Evolutionary conservation across 2,888 invertebrate species (phyloP), one percentile per base, ranked within the genome.

Genomic region (Ditylenchus weischeri): DNA sequence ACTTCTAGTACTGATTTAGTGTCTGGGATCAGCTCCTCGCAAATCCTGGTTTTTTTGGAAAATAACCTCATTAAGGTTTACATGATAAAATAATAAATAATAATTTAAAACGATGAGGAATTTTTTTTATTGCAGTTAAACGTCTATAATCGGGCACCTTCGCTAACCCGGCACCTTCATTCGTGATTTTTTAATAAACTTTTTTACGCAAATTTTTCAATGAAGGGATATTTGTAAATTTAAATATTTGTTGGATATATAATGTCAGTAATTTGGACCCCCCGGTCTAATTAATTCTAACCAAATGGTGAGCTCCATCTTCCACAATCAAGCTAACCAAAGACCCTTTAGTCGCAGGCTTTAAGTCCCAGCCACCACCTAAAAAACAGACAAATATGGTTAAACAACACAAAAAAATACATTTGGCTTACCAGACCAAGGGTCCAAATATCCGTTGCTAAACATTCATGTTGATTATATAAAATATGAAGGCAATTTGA

Each of bases 341-440:
- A 4, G 81, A 77, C 49, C 69, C 77, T 35, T 77, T 69, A n/a
- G 62, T 70, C 35, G 69, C 65, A 13, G 75, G 72, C 49, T 69
- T 69, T 61, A 69, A 57, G 8, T 71, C 57, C 73, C 76, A 80
- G 6, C 86, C 86, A 10, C 85, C 85, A 6, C 84, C 83, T 23
- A 84, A 84, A 86, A 86, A 86, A 6, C 86, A 86, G 71, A 86
- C 86, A 61, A 85, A 75, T 63, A 77, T 72, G n/a, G 86, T 86
- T 86, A 71, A 85, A 85, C 78, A 66, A 81, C 69, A 62, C 49
- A 36, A n/a, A 54, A 66, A 43, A 15, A 43, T 43, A 43, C 5
- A 29, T 29, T 2, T 29, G 29, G 8, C 43, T 43, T 43, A 43
- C 43, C 43, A 21, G 54, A 54, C 86, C 86, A 86, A 4, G 86